Evolutionary conservation across 2,888 invertebrate species (phyloP).

Genomic region (Troides oblongomaculatus): DNA sequence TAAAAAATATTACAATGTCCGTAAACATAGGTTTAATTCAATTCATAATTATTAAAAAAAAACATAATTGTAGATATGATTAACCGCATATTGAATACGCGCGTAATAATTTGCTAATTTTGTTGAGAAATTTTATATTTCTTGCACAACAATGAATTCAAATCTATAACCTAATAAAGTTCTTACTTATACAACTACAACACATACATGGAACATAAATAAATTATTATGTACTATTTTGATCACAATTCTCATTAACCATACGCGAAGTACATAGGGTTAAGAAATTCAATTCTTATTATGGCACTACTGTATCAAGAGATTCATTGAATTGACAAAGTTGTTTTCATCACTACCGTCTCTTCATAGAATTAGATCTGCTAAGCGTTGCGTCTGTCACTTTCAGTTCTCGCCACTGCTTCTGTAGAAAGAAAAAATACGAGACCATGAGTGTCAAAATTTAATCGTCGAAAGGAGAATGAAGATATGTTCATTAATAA

Average conservation of each 20-base stretch:
- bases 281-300: constrained; percentile 18
- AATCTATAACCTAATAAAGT: background rate
- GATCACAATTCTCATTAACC: constrained; percentile 24
- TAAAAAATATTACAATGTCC: background rate
- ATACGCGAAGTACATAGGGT: constrained; percentile 24
- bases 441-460: background rate
- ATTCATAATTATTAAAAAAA: background rate
- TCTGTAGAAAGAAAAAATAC: constrained; percentile 49
- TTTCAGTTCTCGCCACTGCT: constrained; percentile 72
- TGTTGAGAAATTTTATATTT: background rate
- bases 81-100: background rate
- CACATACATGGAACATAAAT: constrained; percentile 25
- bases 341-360: constrained; percentile 34
- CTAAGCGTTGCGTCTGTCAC: constrained; percentile 60
- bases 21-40: background rate
- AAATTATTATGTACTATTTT: constrained; percentile 18
- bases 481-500: too few relatives aligned
- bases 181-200: constrained; percentile 10
- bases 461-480: background rate
- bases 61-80: background rate
- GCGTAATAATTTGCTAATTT: background rate
- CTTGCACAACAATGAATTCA: background rate
- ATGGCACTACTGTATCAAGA: constrained; percentile 34
- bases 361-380: constrained; percentile 43
- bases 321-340: constrained; percentile 1